Conservation (phyloP, 1,140 invertebrate species). For the Hypothenemus hampei region DNA sequence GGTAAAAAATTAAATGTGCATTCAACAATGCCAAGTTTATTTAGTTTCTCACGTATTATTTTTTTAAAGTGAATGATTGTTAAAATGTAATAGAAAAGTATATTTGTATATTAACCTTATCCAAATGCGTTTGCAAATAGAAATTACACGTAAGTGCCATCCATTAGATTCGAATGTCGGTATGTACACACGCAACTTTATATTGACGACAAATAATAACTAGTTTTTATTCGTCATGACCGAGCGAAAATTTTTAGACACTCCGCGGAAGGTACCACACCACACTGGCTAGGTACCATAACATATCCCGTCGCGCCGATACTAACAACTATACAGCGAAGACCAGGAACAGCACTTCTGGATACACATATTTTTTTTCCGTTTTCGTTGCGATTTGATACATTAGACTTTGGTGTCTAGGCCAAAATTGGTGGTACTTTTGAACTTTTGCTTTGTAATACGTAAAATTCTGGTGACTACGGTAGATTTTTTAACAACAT, state of each 20-base stretch:
- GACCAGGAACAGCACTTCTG: too few species aligned
- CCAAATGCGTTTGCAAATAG: too few species aligned
- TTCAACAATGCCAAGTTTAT: too few species aligned
- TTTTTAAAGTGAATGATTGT: too few species aligned
- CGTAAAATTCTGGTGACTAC: neutral
- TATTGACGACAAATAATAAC: slow-evolving; percentile 25
- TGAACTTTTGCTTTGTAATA: slow-evolving; percentile 19
- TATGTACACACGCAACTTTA: slow-evolving; percentile 15
- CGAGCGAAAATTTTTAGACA: slow-evolving; percentile 19
- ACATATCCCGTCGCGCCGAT: slow-evolving; percentile 15
- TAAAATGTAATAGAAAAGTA: too few species aligned
- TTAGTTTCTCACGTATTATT: too few species aligned
- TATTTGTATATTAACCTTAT: too few species aligned
- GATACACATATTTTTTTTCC: too few species aligned
- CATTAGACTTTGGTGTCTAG: slow-evolving; percentile 25
- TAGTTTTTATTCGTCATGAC: slow-evolving; percentile 26
- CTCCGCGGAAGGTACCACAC: slow-evolving; percentile 14
- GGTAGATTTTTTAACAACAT: slow-evolving; percentile 12
- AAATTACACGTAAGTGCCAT: slow-evolving; percentile 15
- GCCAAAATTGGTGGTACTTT: slow-evolving; percentile 23
- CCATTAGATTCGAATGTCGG: slow-evolving; percentile 16
- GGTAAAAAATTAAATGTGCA: too few species aligned
- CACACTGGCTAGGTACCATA: slow-evolving; percentile 22
- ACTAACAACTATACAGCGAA: slow-evolving; percentile 16
- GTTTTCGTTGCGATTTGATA: slow-evolving; percentile 12